These are phyloP conservation scores for Triplophysa siluroides DNA, from an alignment of 2,113 vertebrate genomes.

Conservation along the genomic window DNA sequence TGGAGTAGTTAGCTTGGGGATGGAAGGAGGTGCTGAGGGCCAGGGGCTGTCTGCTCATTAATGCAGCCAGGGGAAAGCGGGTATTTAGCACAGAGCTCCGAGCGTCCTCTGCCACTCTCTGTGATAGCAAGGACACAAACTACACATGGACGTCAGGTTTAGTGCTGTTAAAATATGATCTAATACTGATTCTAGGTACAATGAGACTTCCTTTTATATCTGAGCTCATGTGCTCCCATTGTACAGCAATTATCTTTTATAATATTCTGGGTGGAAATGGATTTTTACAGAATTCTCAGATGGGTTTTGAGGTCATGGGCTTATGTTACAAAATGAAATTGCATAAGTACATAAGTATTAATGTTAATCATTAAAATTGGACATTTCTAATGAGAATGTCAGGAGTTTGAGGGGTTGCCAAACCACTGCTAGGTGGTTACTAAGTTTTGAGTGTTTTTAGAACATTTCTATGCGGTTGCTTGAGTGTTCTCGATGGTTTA, in stretches of 20 bases:
- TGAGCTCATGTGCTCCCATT: not conserved
- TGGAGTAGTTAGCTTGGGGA: slow-evolving; percentile 30
- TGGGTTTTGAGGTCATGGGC: slow-evolving; percentile 2
- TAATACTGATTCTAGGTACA: not conserved
- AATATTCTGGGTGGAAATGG: not conserved
- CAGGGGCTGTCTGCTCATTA: slow-evolving; percentile 56
- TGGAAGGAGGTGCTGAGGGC: slow-evolving; percentile 40
- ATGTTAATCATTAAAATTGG: not conserved
- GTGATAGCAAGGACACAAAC: slow-evolving; percentile 2
- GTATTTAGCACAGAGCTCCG: slow-evolving; percentile 36
- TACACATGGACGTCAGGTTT: not conserved
- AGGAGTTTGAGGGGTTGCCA: not conserved
- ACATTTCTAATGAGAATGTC: not conserved
- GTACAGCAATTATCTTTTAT: not conserved
- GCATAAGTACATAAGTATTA: not conserved
- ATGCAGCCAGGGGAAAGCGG: slow-evolving; percentile 67
- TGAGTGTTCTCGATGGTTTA: not conserved
- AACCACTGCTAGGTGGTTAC: not conserved
- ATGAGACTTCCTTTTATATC: not conserved
- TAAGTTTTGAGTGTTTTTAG: not conserved
- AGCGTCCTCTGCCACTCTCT: slow-evolving; percentile 38
- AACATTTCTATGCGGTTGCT: not conserved
- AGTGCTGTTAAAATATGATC: not conserved
- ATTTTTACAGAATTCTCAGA: not conserved
- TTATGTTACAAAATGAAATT: not conserved